Conservation (phyloP, 2,888 invertebrate genomes). For the Nebria salina region DNA sequence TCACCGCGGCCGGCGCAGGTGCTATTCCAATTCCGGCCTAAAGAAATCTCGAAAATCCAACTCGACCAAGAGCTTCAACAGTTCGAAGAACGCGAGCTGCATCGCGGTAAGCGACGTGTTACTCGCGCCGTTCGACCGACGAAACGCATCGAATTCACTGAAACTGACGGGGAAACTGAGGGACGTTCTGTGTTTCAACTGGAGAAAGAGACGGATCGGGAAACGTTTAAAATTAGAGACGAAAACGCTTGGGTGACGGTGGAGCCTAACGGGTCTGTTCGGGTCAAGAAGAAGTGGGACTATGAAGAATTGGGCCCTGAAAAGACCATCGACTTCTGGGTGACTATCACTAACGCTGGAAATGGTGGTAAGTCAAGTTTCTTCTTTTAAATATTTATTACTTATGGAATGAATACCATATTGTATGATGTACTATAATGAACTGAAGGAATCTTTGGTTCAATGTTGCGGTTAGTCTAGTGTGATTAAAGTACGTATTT, state of each 20-base stretch:
- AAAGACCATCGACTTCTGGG: constrained; percentile 96
- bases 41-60: constrained; percentile 68
- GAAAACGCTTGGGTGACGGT: constrained; percentile 95
- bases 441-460: too few relatives aligned
- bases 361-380: constrained; percentile 80
- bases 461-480: too few relatives aligned
- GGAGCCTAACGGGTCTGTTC: constrained; percentile 89
- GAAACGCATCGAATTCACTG: constrained; percentile 90
- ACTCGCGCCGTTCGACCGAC: constrained; percentile 94
- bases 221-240: constrained; percentile 92
- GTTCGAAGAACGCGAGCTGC: constrained; percentile 64
- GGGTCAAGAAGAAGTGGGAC: constrained; percentile 97
- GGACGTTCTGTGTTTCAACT: constrained; percentile 88
- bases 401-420: background rate
- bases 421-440: background rate
- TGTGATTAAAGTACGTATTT: too few relatives aligned
- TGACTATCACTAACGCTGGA: constrained; percentile 90
- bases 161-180: constrained; percentile 89
- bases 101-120: constrained; percentile 80
- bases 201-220: constrained; percentile 91
- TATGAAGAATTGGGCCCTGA: constrained; percentile 93
- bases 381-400: background rate
- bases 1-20: constrained; percentile 79
- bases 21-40: constrained; percentile 75
- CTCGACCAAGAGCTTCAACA: constrained; percentile 63